Evolutionary conservation across 2,888 invertebrate genomes (phyloP), one percentile per base, ranked within the genome.

Genomic region (Microdon myrmicae): DNA sequence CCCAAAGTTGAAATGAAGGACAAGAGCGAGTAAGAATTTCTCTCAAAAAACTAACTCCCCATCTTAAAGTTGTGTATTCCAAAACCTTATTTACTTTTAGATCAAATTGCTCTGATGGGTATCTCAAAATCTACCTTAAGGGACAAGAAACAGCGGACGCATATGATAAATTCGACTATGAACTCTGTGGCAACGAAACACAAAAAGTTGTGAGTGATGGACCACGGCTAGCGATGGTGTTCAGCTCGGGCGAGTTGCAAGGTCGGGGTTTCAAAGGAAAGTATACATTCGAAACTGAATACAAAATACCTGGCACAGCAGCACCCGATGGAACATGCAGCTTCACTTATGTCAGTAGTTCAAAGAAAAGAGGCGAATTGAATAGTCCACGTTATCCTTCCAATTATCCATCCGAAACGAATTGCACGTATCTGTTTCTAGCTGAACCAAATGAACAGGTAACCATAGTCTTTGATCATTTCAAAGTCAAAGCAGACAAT

Each of bases 351-450:
- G 86, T 88, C 71, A 94, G 94, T 77, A 87, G 88, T 70, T 90
- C 92, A 28, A 87, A 89, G 75, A 93, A 93, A 79, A 87, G 87
- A 58, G 95, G 95, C 39, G 93, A 94, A 76, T 92, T 96, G 80
- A 97, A 97, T 82, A 96, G 96, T 44, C 96, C 96, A 13, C 87
- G 96, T 61, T 95, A 94, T 85, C 96, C 96, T 74, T 92, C 94
- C 75, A 93, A 94, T 83, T 98, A 98, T 84, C 96, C 96, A 68
- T 92, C 94, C 74, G 90, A 89, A 79, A 94, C 92, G 69, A 93
- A 93, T 83, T 97, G 97, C 84, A 92, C 94, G 61, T 98, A 93
- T 83, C 85, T 90, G 74, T 94, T 97, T 81, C 83, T 90, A 73
- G 92, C 92, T 45, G 89, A 89, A 69, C 88, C 90, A 67, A 90